Percentiles rank a stretch among this genome's conserved stretches.
Conservation (phyloP, 2,888 invertebrate genomes). For the Brachyopa scutellaris region DNA sequence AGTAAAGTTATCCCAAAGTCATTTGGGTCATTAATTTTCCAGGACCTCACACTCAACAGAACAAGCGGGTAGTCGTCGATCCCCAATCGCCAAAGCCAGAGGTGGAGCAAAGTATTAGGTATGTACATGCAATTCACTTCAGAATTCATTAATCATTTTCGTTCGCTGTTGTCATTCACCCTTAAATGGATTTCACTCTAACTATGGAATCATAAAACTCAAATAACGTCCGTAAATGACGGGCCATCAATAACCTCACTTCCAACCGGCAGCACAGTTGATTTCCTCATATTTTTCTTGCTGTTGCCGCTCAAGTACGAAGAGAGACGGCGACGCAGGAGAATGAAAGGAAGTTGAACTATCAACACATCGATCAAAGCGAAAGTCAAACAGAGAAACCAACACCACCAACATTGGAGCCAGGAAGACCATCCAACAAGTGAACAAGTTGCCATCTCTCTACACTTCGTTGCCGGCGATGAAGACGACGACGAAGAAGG, state of each 20-base stretch:
- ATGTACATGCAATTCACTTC: conserved; percentile 80
- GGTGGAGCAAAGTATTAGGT: conserved; percentile 37
- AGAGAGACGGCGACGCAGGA: background rate
- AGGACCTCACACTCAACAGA: conserved; percentile 53
- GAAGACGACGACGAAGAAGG: conserved; percentile 4
- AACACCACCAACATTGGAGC: background rate
- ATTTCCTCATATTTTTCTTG: conserved; percentile 54
- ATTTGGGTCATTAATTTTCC: conserved; percentile 69
- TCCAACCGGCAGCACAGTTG: conserved; percentile 40
- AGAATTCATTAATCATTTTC: conserved; percentile 81
- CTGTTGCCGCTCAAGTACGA: background rate
- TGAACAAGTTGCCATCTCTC: conserved; percentile 61
- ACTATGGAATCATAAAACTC: conserved; percentile 72
- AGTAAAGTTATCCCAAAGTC: conserved; percentile 67
- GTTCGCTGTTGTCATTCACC: conserved; percentile 66
- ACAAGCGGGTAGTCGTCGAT: conserved; percentile 40
- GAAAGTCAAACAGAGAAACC: conserved; percentile 64
- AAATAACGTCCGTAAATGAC: conserved; percentile 72
- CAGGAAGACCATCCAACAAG: conserved; percentile 53
- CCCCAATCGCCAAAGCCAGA: conserved; percentile 40
- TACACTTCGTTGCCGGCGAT: conserved; percentile 32
- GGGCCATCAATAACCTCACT: conserved; percentile 70
- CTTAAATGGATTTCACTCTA: conserved; percentile 67
- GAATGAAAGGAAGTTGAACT: conserved; percentile 68
- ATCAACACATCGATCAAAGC: conserved; percentile 73